A percentile compares a stretch with the other conserved stretches of the same genome.
phyloP scores from a whole-genome alignment of 2,888 invertebrate genomes.

The Frankliniella fusca region DNA sequence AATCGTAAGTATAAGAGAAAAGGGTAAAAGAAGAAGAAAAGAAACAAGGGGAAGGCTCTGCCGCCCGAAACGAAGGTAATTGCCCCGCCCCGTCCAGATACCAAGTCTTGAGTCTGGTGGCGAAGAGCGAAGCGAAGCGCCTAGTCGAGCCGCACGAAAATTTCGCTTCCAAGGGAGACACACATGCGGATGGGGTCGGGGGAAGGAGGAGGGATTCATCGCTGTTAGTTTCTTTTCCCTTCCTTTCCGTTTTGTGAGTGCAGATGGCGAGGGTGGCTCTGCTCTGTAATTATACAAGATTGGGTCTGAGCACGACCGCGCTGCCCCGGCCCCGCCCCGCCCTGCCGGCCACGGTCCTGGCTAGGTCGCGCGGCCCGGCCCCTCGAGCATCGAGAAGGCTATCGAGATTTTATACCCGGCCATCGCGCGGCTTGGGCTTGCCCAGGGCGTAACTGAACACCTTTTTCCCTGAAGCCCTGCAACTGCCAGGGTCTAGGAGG shows the following conservation, averaged over 20 bases:
- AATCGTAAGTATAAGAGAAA: neutral
- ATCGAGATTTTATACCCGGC: no score
- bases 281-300: constrained; percentile 10
- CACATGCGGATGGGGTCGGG: no score
- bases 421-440: no score
- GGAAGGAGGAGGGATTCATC: neutral
- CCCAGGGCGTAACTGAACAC: no score
- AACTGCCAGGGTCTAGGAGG: no score
- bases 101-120: neutral
- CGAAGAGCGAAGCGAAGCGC: no score
- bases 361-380: neutral
- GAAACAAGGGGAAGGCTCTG: neutral
- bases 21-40: neutral
- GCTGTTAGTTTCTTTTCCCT: neutral
- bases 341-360: neutral
- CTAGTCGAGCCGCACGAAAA: neutral
- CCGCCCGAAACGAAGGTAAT: neutral
- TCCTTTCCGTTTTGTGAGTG: constrained; percentile 1
- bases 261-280: constrained; percentile 5
- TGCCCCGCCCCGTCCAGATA: neutral
- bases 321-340: neutral
- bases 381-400: neutral
- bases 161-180: neutral
- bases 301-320: neutral
- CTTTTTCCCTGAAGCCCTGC: no score